phyloP scores from a whole-genome alignment of 2,888 invertebrate species.

The Cantharis rufa region DNA sequence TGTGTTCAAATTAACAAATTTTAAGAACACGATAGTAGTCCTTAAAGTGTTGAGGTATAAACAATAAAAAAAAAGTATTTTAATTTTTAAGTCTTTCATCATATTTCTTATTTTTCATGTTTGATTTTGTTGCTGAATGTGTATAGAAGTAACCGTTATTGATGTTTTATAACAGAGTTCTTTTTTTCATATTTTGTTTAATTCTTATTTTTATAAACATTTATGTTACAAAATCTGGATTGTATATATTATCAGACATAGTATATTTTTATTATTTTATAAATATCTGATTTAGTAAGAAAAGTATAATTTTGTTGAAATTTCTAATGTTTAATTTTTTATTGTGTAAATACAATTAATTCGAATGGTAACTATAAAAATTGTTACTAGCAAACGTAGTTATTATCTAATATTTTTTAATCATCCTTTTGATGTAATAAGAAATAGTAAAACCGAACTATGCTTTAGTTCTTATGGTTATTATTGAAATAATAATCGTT shows the following conservation, averaged over 20 bases:
- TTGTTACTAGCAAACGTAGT: constrained; percentile 1
- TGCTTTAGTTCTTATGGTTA: not conserved
- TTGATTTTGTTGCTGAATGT: constrained; percentile 14
- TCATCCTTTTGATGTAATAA: not conserved
- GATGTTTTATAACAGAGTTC: not conserved
- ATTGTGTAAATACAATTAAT: constrained; percentile 9
- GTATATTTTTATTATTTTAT: constrained; percentile 18
- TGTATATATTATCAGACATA: constrained; percentile 16
- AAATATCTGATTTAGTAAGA: not conserved
- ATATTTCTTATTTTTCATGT: constrained; percentile 17
- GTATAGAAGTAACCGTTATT: constrained; percentile 1
- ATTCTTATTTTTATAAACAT: constrained; percentile 15
- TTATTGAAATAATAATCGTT: not conserved
- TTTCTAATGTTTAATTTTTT: constrained; percentile 26
- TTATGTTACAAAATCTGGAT: constrained; percentile 3
- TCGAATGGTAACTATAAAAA: not conserved
- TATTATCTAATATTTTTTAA: not conserved
- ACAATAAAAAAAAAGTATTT: constrained; percentile 19
- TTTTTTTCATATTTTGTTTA: not conserved
- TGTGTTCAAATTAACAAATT: constrained; percentile 49
- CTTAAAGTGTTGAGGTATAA: constrained; percentile 33
- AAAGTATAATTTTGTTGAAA: constrained; percentile 22
- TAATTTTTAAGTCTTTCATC: constrained; percentile 21
- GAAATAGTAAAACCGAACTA: not conserved
- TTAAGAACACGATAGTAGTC: constrained; percentile 31